These are phyloP conservation scores for Brenthis hecate DNA, from an alignment of 2,888 invertebrate genomes.

Conservation along the genomic window DNA sequence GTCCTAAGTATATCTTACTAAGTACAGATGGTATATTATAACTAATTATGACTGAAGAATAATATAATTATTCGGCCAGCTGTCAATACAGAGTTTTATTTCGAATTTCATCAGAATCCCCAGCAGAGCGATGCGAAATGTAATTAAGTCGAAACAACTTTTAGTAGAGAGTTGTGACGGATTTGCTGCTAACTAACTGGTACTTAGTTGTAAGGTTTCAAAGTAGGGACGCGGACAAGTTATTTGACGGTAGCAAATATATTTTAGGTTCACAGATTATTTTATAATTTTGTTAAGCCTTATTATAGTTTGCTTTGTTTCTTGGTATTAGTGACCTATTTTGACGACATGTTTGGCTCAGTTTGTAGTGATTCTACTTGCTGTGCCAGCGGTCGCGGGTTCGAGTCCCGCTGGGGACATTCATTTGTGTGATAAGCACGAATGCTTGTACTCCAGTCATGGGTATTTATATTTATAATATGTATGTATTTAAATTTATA, in stretches of 20 bases:
- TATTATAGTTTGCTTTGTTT: background rate
- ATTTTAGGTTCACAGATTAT: constrained; percentile 10
- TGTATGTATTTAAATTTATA: no score
- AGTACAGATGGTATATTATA: background rate
- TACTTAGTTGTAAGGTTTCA: constrained; percentile 27
- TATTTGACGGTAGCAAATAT: background rate
- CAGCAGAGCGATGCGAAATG: constrained; percentile 18
- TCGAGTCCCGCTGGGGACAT: no score
- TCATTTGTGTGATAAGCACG: no score
- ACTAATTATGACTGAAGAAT: background rate
- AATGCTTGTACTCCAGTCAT: no score
- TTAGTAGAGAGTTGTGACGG: constrained; percentile 33
- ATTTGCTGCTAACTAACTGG: constrained; percentile 36
- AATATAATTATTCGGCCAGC: background rate
- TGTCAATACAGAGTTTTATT: constrained; percentile 6
- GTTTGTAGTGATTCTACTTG: no score
- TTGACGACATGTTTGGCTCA: no score
- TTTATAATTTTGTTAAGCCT: constrained; percentile 3
- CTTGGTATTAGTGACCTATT: background rate
- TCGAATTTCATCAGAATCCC: constrained; percentile 28
- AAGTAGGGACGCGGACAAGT: constrained; percentile 19
- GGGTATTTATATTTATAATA: no score
- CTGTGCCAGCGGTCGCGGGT: no score
- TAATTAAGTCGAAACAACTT: constrained; percentile 40
- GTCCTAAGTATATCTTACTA: no score